Evolutionary conservation across 2,888 invertebrate genomes (phyloP).

Genomic region (Saturnia japonica): DNA sequence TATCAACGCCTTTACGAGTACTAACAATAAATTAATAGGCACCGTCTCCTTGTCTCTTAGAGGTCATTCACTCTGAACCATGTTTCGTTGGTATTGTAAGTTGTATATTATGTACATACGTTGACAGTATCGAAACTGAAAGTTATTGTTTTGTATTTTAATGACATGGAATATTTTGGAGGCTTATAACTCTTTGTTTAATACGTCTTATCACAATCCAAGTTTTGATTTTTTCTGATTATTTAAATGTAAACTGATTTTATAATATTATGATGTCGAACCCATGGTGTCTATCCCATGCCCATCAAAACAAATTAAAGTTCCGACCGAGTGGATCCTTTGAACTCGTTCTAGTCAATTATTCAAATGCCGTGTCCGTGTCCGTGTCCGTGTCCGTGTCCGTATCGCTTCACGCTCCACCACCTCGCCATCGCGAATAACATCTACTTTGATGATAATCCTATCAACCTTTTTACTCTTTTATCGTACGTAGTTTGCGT

Average conservation of each 20-base stretch:
- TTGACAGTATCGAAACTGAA: not conserved
- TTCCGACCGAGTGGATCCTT: constrained; percentile 4
- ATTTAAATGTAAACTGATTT: not conserved
- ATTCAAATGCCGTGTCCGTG: constrained; percentile 4
- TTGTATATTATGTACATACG: too few relatives aligned
- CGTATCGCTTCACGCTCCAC: not conserved
- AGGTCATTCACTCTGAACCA: not conserved
- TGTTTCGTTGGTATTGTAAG: not conserved
- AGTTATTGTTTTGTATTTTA: not conserved
- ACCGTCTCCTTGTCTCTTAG: not conserved
- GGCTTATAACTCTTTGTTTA: not conserved
- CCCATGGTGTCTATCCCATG: not conserved
- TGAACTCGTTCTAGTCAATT: constrained; percentile 13
- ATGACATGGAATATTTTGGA: not conserved
- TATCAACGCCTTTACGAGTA: not conserved
- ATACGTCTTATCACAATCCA: not conserved
- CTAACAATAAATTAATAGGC: constrained; percentile 6
- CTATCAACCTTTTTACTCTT: not conserved
- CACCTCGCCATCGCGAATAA: not conserved
- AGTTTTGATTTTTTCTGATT: not conserved
- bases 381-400: not conserved
- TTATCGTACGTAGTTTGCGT: not conserved
- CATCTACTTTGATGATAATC: constrained; percentile 1
- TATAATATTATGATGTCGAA: not conserved
- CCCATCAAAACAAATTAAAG: not conserved